Evolutionary conservation across 2,113 vertebrate species (phyloP), one percentile per base, ranked within the genome.

Genomic region (Saguinus midas): DNA sequence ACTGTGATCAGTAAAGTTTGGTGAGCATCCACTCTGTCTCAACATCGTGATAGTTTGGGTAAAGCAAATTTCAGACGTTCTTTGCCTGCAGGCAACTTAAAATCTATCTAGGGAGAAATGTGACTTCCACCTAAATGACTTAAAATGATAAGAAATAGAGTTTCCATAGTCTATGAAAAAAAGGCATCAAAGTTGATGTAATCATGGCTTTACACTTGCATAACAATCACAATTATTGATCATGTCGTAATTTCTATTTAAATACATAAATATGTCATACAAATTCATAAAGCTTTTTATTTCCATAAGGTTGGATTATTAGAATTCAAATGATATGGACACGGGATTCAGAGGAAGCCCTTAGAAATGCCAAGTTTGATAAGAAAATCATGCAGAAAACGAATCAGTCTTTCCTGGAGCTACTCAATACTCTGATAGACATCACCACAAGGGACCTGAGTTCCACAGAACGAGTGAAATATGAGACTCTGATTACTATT

Each of bases 301-400:
- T 96, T 97, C 97, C 76, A 97, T 85, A 95, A 99, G 99, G 99
- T 99, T 55, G 99, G 99, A 43, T 98, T 99, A 94, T 97, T 99
- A 81, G 99, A 55, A 99, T 99, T 98, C 99, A 99, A 96, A 99
- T 99, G 99, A 99, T 99, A 95, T 99, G 99, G 99, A 99, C 99
- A 35, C 99, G 99, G 83, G 99, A 99, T 97, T 98, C 99, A 29
- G 99, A 99, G 97, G 99, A 99, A 97, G 99, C 99, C 90, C 98
- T 99, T 91, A 98, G 97, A 95, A 99, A 99, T 89, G 99, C 99
- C 50, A 99, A 98, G 40, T 99, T 98, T 27, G 99, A 99, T 97
- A 99, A 99, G 58, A 99, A 99, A 96, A 98, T 99, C 79, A 99
- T 99, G 99, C 97, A 98, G 89, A 99, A 99, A 98, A 99, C 99